These are phyloP conservation scores for Podargus strigoides DNA, from an alignment of 2,797 vertebrate genomes.

Conservation along the genomic window DNA sequence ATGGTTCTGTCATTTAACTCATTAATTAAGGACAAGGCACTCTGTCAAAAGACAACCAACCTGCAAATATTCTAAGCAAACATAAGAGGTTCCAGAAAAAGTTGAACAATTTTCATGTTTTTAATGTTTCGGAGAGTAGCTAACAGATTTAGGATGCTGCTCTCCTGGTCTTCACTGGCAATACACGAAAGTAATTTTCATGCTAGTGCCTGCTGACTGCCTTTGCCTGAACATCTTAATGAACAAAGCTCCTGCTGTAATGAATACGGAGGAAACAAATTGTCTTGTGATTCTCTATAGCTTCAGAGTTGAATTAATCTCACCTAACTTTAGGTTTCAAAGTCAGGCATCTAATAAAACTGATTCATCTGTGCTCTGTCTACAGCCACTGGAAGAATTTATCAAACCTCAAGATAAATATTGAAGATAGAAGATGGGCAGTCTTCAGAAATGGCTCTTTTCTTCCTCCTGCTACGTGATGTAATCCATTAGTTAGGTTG, in stretches of 20 bases:
- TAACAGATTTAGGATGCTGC: background rate
- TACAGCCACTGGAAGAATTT: background rate
- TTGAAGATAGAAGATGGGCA: background rate
- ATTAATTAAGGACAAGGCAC: background rate
- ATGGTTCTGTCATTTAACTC: background rate
- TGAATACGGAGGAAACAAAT: background rate
- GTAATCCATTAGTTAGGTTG: background rate
- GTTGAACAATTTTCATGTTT: background rate
- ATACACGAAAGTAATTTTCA: background rate
- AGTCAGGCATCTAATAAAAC: background rate
- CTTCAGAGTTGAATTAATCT: background rate
- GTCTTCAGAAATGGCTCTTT: background rate
- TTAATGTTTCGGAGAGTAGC: background rate
- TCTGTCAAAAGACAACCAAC: background rate
- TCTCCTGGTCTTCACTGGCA: background rate
- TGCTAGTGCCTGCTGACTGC: background rate
- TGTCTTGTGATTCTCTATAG: background rate
- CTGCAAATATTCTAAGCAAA: background rate
- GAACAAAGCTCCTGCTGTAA: background rate
- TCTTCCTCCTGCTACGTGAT: background rate
- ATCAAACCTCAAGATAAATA: background rate
- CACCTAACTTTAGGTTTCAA: background rate
- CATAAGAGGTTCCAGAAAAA: background rate
- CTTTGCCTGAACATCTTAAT: background rate
- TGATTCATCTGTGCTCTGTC: background rate